Evolutionary conservation across 1,140 invertebrate genomes (phyloP), one percentile per base, ranked within the genome.

Genomic region (Cotesia glomerata): DNA sequence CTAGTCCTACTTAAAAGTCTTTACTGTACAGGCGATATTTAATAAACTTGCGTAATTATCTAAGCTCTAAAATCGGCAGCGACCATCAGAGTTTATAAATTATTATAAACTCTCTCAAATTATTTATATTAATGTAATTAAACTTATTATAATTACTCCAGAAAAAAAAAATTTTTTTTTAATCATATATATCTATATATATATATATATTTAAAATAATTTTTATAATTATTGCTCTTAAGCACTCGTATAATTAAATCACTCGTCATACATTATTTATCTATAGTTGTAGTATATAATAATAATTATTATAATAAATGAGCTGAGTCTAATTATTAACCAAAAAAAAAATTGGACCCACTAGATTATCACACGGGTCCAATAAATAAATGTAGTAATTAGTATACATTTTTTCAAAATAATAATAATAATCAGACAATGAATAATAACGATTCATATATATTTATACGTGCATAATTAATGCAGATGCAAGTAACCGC

Each of bases 311-410:
- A 58, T 16, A 80, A 81, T 82, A 65, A 79, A 79, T 77, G 39
- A 45, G 39, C 39, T 45, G 39, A 45, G 77, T 66, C 68, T 74
- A 75, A 74, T 77, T 81, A 36, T 67, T 73, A 77, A 77, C 76
- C 72, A 76, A 80, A 77, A 75, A 80, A 77, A 75, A 72, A 71
- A 73, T 73, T 51, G 81, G 83, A 79, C 84, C 85, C 84, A 79
- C 78, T 83, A 82, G 77, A 83, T 76, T 87, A 86, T 87, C 85
- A 87, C 85, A 87, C 81, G 80, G 84, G 82, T 81, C 84, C 74
- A 76, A 78, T 61, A 61, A 61, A 32, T 32, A 26, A 18, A 18
- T 61, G 39, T 45, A 45, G 39, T 45, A 7, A 45, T 32, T 61
- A 61, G 18, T 61, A 45, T 45, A 45, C 39, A 45, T 61, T 14